A percentile compares a stretch with the other conserved stretches of the same genome.
Evolutionary conservation across 1,140 invertebrate species (phyloP).

Genomic region (Akabosia matsudoensis): DNA sequence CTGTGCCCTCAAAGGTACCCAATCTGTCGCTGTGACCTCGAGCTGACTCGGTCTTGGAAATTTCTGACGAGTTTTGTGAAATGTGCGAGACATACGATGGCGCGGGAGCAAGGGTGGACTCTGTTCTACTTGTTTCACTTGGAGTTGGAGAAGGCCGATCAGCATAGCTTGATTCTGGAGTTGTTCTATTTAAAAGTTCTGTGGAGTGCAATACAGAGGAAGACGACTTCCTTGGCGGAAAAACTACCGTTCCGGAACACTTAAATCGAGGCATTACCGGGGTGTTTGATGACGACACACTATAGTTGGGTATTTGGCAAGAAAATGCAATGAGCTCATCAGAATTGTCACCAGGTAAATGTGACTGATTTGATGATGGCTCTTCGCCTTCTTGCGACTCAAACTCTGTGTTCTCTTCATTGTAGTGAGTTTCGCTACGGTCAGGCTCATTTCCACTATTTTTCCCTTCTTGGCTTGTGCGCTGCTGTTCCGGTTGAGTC

Average conservation of each 20-base stretch:
- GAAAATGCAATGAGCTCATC: background rate
- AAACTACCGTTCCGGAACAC: slow-evolving; percentile 32
- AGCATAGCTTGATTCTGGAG: background rate
- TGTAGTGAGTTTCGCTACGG: background rate
- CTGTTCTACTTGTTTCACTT: slow-evolving; percentile 36
- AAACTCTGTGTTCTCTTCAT: too few relatives aligned
- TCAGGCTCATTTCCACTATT: background rate
- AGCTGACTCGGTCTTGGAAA: slow-evolving; percentile 41
- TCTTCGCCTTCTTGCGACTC: background rate
- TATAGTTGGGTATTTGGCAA: slow-evolving; percentile 23
- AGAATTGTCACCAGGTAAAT: background rate
- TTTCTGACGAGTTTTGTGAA: slow-evolving; percentile 38
- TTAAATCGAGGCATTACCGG: slow-evolving; percentile 32
- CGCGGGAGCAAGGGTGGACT: slow-evolving; percentile 37
- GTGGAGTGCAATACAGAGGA: slow-evolving; percentile 10
- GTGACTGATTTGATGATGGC: background rate
- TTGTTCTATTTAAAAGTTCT: slow-evolving; percentile 3
- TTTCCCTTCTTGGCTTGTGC: background rate
- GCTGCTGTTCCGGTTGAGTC: background rate
- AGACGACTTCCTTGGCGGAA: slow-evolving; percentile 1
- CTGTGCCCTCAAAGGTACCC: background rate
- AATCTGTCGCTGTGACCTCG: slow-evolving; percentile 14
- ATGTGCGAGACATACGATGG: slow-evolving; percentile 34
- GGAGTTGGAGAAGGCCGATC: slow-evolving; percentile 36
- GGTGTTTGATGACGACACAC: slow-evolving; percentile 34